Evolutionary conservation across 2,797 vertebrate species (phyloP), one percentile per base, ranked within the genome.

Genomic region (Pterois miles): DNA sequence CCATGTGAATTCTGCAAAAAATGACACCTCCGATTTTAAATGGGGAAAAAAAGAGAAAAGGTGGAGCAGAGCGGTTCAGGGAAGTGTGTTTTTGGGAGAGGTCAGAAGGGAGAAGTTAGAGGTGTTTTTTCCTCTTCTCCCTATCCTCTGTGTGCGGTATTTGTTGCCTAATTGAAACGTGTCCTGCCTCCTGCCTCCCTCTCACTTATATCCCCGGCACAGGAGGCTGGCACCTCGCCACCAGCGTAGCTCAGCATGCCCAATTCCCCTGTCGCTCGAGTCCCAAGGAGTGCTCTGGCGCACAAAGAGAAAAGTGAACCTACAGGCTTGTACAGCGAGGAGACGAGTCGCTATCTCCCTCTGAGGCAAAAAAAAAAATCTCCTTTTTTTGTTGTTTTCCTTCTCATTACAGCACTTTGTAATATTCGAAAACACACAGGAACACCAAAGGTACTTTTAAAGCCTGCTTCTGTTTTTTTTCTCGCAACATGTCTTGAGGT

Each of bases 331-430:
- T 91, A 91, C 80, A 85, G 89, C 90, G 77, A 88, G 88, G 86
- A 94, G 93, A 92, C 84, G 88, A 90, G 91, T 93, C 85, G 86
- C 91, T 84, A 92, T 93, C 93, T 94, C 76, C 92, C 95, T 95
- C 76, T 86, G 87, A 93, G 94, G 93, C 91, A 89, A 90, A 70
- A 46, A 75, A 78, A 80, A 85, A 82, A 91, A 90, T 86, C 83
- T 88, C 81, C 79, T 84, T 92, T 94, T 92, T 92, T 93, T 95
- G 92, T 95, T 95, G 92, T 95, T 94, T 94, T 94, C 92, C 87
- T 92, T 95, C 94, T 96, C 95, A 95, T 96, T 96, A 96, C 84
- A 86, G 88, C 90, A 94, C 93, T 95, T 95, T 93, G 94, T 93
- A 95, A 94, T 93, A 94, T 93, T 94, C 86, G 84, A 93, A 95